Evolutionary conservation across 2,888 invertebrate genomes (phyloP).

Genomic region (Plagodis pulveraria): DNA sequence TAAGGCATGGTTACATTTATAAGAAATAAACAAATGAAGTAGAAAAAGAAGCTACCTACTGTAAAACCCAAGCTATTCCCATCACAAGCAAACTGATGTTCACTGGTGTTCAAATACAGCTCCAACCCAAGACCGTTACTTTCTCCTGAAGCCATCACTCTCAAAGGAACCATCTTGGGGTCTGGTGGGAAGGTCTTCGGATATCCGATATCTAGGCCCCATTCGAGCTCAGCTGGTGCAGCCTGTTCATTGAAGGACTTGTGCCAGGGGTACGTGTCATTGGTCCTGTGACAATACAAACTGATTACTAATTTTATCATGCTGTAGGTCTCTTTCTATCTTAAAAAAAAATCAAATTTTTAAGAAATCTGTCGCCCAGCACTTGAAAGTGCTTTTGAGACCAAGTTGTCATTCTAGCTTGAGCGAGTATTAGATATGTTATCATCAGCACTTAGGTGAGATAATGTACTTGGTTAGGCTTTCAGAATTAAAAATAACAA

Average conservation of each 20-base stretch:
- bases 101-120: slow-evolving; percentile 70
- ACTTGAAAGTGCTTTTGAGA: no score
- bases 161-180: slow-evolving; percentile 57
- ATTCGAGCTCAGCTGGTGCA: slow-evolving; percentile 49
- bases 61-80: slow-evolving; percentile 76
- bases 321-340: background rate
- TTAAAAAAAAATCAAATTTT: no score
- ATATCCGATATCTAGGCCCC: slow-evolving; percentile 72
- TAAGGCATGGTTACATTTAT: no score
- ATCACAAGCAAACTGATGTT: slow-evolving; percentile 73
- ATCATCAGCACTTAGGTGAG: no score
- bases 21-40: background rate
- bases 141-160: slow-evolving; percentile 75
- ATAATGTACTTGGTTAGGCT: no score
- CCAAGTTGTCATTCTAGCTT: no score
- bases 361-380: slow-evolving; percentile 1
- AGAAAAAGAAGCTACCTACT: slow-evolving; percentile 48
- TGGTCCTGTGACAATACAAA: slow-evolving; percentile 55
- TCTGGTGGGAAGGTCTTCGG: slow-evolving; percentile 68
- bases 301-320: background rate
- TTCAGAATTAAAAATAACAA: no score
- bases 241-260: slow-evolving; percentile 54
- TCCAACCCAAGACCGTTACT: slow-evolving; percentile 72
- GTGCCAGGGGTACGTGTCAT: slow-evolving; percentile 68
- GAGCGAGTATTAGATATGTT: no score